Evolutionary conservation across 2,888 invertebrate species (phyloP), one percentile per base, ranked within the genome.

Genomic region (Aporophyla lueneburgensis): DNA sequence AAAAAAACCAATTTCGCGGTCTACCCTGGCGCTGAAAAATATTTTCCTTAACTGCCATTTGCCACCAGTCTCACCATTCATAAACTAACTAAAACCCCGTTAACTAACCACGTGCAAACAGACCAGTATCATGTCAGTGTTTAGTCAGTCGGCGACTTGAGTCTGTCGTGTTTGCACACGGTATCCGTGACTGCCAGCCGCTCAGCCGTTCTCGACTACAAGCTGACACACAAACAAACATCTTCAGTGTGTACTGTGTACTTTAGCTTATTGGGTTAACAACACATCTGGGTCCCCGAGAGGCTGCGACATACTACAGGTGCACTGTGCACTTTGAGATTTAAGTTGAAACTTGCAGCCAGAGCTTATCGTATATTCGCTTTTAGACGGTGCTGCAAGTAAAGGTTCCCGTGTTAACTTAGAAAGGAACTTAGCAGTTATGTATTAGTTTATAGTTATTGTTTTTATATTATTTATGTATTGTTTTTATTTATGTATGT

Each of bases 161-260:
- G 54, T 54, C 54, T 65, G 77, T 27, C 61, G 51, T 83, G 83
- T 83, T 80, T 83, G 74, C 62, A n/a, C 71, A 43, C 49, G 46
- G 70, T 74, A 69, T 74, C 82, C 71, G 74, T 76, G 84, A 73
- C 76, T 83, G 61, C 73, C 70, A 73, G 75, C 58, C 70, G 66
- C 58, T 33, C 71, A 63, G 78, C 56, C 70, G 70, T 56, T 63
- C 63, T 71, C 40, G 66, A 46, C 61, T 24, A 58, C 80, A 61
- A 71, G 63, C 84, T 76, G 84, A 80, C 71, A 74, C 65, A 83
- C 76, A 83, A 84, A 80, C 84, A 83, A 69, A 75, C 83, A 66
- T 51, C 74, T 79, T 54, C 54, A 70, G 54, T 69, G 46, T 78
- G 67, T 58, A 16, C 59, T 76, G 63, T 73, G 40, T 71, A 68